Conservation (phyloP, 2,888 invertebrate genomes). For the Campaea margaritaria region DNA sequence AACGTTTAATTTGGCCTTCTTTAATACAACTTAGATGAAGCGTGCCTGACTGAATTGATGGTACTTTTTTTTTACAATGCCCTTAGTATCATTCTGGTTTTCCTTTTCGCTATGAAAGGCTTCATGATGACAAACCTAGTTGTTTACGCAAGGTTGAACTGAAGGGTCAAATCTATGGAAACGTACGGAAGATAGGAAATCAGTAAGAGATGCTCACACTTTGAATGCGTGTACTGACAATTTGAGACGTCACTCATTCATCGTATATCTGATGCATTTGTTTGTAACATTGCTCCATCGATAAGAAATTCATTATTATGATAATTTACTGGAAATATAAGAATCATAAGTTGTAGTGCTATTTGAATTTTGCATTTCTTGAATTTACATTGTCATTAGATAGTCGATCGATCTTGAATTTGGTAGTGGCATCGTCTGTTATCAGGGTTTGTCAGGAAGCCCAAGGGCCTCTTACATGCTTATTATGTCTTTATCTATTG, state of each 20-base stretch:
- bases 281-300: conserved; percentile 10
- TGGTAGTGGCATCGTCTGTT: too few relatives aligned
- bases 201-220: conserved; percentile 22
- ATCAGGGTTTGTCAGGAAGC: too few relatives aligned
- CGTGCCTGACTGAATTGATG: background rate
- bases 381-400: too few relatives aligned
- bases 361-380: too few relatives aligned
- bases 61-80: background rate
- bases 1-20: background rate
- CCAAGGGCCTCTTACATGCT: too few relatives aligned
- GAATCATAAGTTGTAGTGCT: too few relatives aligned
- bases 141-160: conserved; percentile 27
- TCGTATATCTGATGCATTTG: background rate
- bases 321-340: too few relatives aligned
- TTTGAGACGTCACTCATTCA: conserved; percentile 22
- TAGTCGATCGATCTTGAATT: too few relatives aligned
- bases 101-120: background rate
- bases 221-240: conserved; percentile 24
- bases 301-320: background rate
- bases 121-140: conserved; percentile 12
- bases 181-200: conserved; percentile 39
- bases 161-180: conserved; percentile 50
- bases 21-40: too few relatives aligned
- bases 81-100: background rate
- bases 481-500: too few relatives aligned